Evolutionary conservation across 2,113 vertebrate species (phyloP), one percentile per base, ranked within the genome.

Genomic region (Pogona vitticeps): DNA sequence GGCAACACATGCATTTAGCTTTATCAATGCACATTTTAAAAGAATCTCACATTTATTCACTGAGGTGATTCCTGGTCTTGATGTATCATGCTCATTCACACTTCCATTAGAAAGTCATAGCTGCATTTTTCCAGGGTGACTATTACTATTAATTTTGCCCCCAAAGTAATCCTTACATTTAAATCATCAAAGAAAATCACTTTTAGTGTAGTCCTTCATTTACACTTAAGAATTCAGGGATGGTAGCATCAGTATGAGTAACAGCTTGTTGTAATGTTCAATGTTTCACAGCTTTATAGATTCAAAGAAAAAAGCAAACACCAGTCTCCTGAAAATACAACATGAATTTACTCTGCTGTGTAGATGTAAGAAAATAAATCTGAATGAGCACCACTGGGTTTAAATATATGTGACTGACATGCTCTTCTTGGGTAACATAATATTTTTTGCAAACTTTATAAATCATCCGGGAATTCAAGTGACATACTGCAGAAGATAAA

Each of bases 81-180:
- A 40, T 70, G 68, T 40, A 67, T 6, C 26, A 52, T 8, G 90
- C 90, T 89, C 92, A 94, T 87, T 93, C 86, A 89, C 88, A 90
- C 86, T 88, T 90, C 89, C 91, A 31, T 94, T 93, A 94, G 85
- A 92, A 75, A 83, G 86, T 79, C 42, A 82, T 91, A 87, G 89
- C 85, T 88, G 82, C 52, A 75, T 85, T 91, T 91, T 89, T 87
- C 10, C 58, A 71, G 76, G 78, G 86, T 84, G 89, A 92, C 93
- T 90, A 88, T 91, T 93, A 93, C 93, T 90, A 88, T 90, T 93
- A 93, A 93, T 90, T 89, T 83, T 82, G 84, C 56, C 17, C 17
- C 59, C 78, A 42, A 40, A 85, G 72, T 65, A 85, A 76, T 8
- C 10, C 59, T 81, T 88, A 10, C 26, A 75, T 91, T 90, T 90